Base-by-base conservation (phyloP, 1,140 invertebrate species). In the Penaeus indicus region DNA sequence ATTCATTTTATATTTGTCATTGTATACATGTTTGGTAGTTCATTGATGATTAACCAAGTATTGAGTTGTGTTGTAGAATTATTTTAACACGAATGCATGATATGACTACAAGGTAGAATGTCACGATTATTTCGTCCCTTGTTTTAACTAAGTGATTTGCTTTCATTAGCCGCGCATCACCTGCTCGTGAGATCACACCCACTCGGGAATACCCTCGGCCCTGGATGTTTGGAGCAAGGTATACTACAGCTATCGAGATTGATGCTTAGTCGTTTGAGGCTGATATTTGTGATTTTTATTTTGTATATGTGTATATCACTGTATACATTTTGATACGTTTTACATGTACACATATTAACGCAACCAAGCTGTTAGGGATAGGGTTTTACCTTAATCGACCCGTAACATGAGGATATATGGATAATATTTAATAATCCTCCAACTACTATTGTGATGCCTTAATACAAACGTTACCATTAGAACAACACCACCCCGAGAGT, bases 141-240 rank as follows among this genome's bases (percentile, higher is more conserved):
- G 54, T 54, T 54, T 54, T 54, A 88, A 88, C 25, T 16, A 79
- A 25, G 54, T 82, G 27, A 88, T 84, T 85, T 89, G 85, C 89
- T 86, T 84, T 79, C 77, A 91, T 77, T 84, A 91, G 90, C 90
- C 91, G 90, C 42, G 80, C 90, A 77, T 91, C 90, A 90, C 91
- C 91, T 54, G 91, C 86, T 67, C 90, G 91, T 64, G 91, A 92
- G 67, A 83, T 90, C 67, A 92, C 92, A 75, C 92, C 92, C 63
- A 88, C 90, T 67, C 88, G 92, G 54, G 92, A 92, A 81, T 92
- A 92, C 88, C 91, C 91, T 25, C 91, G 91, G 80, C 92, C 92
- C 54, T 92, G 92, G 92, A 91, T 92, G 91, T 90, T 87, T 84
- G 90, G 90, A 89, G 90, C 90, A 90, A 91, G 90, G 91, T 91